Percentiles rank a stretch among this genome's conserved stretches.
phyloP scores from a whole-genome alignment of 1,140 invertebrate genomes.

The Stegodyphus dumicola region DNA sequence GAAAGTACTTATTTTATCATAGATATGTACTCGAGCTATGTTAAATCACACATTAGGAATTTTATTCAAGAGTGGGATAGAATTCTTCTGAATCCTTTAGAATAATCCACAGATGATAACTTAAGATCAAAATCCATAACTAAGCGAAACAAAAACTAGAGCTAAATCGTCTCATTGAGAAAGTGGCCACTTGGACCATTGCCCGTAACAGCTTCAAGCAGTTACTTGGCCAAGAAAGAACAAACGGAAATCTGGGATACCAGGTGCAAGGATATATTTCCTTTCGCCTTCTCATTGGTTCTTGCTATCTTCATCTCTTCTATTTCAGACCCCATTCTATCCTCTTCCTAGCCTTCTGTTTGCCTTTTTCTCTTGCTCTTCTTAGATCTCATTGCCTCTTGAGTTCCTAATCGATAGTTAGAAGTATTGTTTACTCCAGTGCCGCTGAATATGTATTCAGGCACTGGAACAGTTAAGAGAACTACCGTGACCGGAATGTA shows the following conservation, averaged over 20 bases:
- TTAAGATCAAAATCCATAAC: no score
- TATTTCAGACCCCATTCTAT: not conserved
- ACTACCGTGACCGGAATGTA: constrained; percentile 40
- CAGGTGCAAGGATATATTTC: constrained; percentile 56
- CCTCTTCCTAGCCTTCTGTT: constrained; percentile 18
- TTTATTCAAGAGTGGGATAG: no score
- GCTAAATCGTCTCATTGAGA: no score
- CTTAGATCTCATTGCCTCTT: constrained; percentile 7
- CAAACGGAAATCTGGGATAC: constrained; percentile 41
- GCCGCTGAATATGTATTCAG: constrained; percentile 55
- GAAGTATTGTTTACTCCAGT: constrained; percentile 51
- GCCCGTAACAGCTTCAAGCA: not conserved
- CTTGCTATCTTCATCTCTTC: not conserved
- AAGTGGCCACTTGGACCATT: no score
- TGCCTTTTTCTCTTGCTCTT: constrained; percentile 4
- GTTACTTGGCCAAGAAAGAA: not conserved
- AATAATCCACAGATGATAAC: no score
- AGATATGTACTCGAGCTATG: no score
- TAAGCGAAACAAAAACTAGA: no score
- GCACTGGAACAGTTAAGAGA: constrained; percentile 39
- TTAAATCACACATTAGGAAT: no score
- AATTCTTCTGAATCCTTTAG: no score
- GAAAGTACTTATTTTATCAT: no score
- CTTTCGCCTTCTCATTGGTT: constrained; percentile 35
- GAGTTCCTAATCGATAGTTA: constrained; percentile 42